phyloP scores from a whole-genome alignment of 2,113 vertebrate genomes.

The Thryonomys swinderianus region DNA sequence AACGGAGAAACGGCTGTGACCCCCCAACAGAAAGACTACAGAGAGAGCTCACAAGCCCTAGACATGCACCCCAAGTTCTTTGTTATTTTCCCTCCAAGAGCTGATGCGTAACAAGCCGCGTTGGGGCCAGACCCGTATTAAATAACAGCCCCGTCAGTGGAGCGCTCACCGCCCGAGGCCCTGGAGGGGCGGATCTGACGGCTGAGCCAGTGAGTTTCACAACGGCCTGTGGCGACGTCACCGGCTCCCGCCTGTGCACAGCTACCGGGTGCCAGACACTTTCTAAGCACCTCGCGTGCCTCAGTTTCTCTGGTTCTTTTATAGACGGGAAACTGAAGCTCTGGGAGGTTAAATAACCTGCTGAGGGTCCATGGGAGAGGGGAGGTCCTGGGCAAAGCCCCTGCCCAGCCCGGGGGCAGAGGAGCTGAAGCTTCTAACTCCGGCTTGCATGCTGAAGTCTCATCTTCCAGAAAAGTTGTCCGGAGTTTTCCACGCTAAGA shows the following conservation, averaged over 20 bases:
- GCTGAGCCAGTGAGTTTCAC: not conserved
- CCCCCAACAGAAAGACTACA: not conserved
- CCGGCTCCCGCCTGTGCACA: rapidly evolving
- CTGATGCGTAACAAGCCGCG: not conserved
- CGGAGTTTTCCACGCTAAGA: not conserved
- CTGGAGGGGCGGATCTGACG: not conserved
- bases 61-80: not conserved
- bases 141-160: not conserved
- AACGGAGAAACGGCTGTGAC: not conserved
- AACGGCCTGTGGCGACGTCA: not conserved
- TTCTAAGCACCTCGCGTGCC: not conserved
- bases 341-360: not conserved
- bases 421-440: not conserved
- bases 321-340: not conserved
- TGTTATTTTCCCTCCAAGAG: not conserved
- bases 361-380: not conserved
- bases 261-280: not conserved
- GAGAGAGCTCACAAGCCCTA: not conserved
- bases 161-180: not conserved
- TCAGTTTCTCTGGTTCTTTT: not conserved
- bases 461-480: not conserved
- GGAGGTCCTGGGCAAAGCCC: not conserved
- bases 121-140: constrained; percentile 1
- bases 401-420: not conserved
- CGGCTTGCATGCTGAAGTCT: not conserved